Evolutionary conservation across 2,797 vertebrate genomes (phyloP), one percentile per base, ranked within the genome.

Genomic region (Danio jaintianensis): DNA sequence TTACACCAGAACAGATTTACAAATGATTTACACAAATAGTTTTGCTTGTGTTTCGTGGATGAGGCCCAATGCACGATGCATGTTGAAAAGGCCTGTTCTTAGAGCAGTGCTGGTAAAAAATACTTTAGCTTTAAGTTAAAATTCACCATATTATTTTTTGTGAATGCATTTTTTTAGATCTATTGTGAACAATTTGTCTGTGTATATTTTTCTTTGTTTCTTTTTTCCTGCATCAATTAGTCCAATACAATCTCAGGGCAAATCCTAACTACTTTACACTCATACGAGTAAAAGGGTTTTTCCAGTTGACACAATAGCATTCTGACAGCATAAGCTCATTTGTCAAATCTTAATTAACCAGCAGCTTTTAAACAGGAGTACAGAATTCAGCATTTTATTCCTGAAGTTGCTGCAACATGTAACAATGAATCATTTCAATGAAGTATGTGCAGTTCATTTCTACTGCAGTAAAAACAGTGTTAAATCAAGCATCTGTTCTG

Each of bases 351-450:
- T 10, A 38, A 53, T 13, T 40, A 8, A 18, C 7, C 16, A 20
- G 48, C 6, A 70, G 36, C 7, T 52, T 53, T 20, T 13, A 12
- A 13, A 13, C 11, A 7, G 7, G 10, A 16, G 13, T 9, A 18
- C 6, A 53, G 16, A 29, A 6, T 67, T 1, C 13, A 1, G 1
- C 12, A 47, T 15, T 29, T 45, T 40, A 22, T n/a, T 38, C 58
- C 58, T 16, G 29, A 61, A 15, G 29, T 29, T 29, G 29, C 29
- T 29, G 29, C 29, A 29, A 47, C 45, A 47, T 47, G 7, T 7
- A 47, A 47, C 12, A 47, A 47, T 36, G 50, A 67, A 45, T 58
- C 8, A 45, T 55, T 76, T n/a, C n/a, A n/a, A n/a, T n/a, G n/a
- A n/a, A n/a, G n/a, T n/a, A n/a, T n/a, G n/a, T n/a, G n/a, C n/a